Percentiles rank a stretch among this genome's conserved stretches.
Evolutionary conservation across 2,888 invertebrate genomes (phyloP).

Genomic region (Coenonympha glycerion): DNA sequence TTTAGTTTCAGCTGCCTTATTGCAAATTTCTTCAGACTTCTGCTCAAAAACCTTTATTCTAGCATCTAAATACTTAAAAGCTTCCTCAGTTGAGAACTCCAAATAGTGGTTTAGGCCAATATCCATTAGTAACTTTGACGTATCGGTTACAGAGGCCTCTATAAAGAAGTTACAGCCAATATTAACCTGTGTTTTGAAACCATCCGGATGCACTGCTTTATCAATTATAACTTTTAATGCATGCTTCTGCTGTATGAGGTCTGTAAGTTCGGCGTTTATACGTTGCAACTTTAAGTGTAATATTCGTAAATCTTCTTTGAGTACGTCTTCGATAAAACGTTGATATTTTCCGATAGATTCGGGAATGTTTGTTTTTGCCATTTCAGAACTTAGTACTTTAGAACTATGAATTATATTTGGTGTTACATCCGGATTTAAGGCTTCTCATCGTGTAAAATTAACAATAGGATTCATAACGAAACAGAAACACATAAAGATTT

Average conservation of each 20-base stretch:
- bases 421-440: no score
- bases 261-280: conserved; percentile 81
- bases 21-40: conserved; percentile 77
- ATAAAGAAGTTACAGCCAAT: conserved; percentile 90
- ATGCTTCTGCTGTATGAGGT: conserved; percentile 83
- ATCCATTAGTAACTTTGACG: conserved; percentile 80
- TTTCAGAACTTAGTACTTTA: conserved; percentile 27
- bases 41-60: conserved; percentile 79
- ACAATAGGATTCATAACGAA: no score
- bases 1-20: conserved; percentile 82
- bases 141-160: conserved; percentile 82
- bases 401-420: no score
- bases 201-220: conserved; percentile 64
- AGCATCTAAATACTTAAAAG: conserved; percentile 80
- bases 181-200: conserved; percentile 78
- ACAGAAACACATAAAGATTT: background rate
- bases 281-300: conserved; percentile 76
- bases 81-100: conserved; percentile 83
- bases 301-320: conserved; percentile 81
- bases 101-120: conserved; percentile 85
- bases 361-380: conserved; percentile 42
- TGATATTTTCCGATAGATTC: conserved; percentile 75
- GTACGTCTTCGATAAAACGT: conserved; percentile 84
- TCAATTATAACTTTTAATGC: conserved; percentile 79
- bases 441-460: no score